Evolutionary conservation across 1,140 invertebrate species (phyloP), one percentile per base, ranked within the genome.

Genomic region (Cephus cinctus): DNA sequence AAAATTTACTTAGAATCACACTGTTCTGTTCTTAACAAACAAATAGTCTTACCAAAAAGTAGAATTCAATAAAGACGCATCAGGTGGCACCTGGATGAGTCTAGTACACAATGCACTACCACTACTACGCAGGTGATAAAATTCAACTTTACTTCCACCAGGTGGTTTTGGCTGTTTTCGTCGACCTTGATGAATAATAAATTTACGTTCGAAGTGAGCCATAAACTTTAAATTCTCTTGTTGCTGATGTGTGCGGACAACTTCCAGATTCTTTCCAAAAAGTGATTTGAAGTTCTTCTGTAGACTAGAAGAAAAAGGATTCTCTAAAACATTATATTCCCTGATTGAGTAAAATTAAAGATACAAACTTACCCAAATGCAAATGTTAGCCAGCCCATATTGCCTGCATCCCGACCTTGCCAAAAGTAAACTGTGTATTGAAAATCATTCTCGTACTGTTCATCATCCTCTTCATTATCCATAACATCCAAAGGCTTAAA

Each of bases 341-440:
- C 9, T 30, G 36, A 43, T 22, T 15, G 9, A 43, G 12, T 20
- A 16, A 45, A 43, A 34, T 31, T 27, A 11, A 32, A n/a, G n/a
- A n/a, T n/a, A n/a, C n/a, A n/a, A 5, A 38, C 43, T 47, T 70
- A 87, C 77, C 89, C 89, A 76, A 99, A 99, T 1, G 96, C 99
- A 75, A 99, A 99, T 5, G 94, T 98, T 0, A 99, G 81, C 96
- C 96, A 99, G 15, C 96, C 97, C 95, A 98, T 98, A 76, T 99
- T 99, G 34, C 90, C 88, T 2, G 97, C 96, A 65, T 97, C 88
- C 52, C 97, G 78, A 1, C 96, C 95, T 80, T 99, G 97, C 97
- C 97, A 99, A 76, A 99, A 99, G 72, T 99, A 99, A 5, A 98
- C 96, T 23, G 97, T 92, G 78, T 93, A 98, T 64, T 97, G 91